These are phyloP conservation scores for Trochalopteron elliotii DNA, from an alignment of 2,113 vertebrate genomes.

Conservation along the genomic window DNA sequence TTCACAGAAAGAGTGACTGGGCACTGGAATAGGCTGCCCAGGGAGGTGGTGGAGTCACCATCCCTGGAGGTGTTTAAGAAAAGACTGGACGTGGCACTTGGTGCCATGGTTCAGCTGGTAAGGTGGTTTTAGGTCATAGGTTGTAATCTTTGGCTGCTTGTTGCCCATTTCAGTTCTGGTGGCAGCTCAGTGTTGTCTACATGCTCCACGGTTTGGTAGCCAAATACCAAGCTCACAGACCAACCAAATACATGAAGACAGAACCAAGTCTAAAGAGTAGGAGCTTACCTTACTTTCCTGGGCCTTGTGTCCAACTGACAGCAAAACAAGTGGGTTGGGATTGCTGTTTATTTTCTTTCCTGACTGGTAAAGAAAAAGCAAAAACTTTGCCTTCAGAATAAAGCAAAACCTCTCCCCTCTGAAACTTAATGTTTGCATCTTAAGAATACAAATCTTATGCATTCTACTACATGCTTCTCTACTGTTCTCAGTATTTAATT, in stretches of 20 bases:
- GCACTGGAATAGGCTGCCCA: background rate
- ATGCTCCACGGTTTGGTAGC: background rate
- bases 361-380: slow-evolving; percentile 76
- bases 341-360: slow-evolving; percentile 93
- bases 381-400: slow-evolving; percentile 39
- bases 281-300: slow-evolving; percentile 91
- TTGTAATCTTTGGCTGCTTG: background rate
- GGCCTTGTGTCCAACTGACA: slow-evolving; percentile 88
- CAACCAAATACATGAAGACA: background rate
- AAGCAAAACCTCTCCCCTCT: background rate
- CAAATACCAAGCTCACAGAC: background rate
- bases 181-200: background rate
- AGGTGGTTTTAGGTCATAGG: background rate
- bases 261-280: background rate
- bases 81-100: too few relatives aligned
- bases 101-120: background rate
- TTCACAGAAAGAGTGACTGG: background rate
- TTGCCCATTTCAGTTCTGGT: background rate
- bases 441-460: background rate
- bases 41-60: background rate
- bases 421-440: background rate
- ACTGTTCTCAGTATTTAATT: background rate
- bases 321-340: slow-evolving; percentile 90
- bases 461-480: background rate
- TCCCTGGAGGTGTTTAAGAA: background rate